Evolutionary conservation across 2,888 invertebrate genomes (phyloP), one percentile per base, ranked within the genome.

Genomic region (Vannuccia rotundouncinata): DNA sequence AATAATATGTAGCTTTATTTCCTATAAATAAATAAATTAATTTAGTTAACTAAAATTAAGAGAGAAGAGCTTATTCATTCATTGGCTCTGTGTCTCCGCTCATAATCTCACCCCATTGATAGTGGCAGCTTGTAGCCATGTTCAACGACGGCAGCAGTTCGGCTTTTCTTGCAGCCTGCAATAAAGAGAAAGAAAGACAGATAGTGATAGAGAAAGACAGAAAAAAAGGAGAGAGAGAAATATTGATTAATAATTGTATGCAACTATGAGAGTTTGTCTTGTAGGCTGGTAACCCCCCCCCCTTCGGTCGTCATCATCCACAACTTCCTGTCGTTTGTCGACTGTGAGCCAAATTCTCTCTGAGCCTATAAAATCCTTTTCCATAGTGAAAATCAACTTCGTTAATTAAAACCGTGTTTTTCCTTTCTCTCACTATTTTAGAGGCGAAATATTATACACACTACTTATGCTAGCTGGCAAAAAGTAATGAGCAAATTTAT

Each of bases 401-500:
- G 45, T 45, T 17, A 10, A 5, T 5, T 45, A n/a, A n/a, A n/a
- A n/a, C n/a, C n/a, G n/a, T n/a, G n/a, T n/a, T 45, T 45, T 45
- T 22, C 22, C 22, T 66, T 22, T 66, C 22, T 13, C 66, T 22
- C 22, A 66, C 66, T 5, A 22, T 66, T 66, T 66, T 13, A 66
- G 25, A 17, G 66, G 66, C 22, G 10, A 66, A 13, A 66, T 66
- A 66, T 66, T 66, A 66, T 22, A 17, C 66, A 22, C 66, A 66
- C 25, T 66, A 66, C 66, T 66, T 66, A 66, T 27, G 5, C 66
- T 66, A 27, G 5, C 66, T 5, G 25, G 2, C 2, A 5, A 66
- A 66, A 66, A 66, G 66, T 66, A 66, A 66, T 66, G 66, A 66
- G 66, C 10, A 13, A 66, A 66, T 66, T 66, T 66, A 22, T 66